Base-by-base conservation (phyloP, 1,140 invertebrate genomes). In the Calephelis nemesis region DNA sequence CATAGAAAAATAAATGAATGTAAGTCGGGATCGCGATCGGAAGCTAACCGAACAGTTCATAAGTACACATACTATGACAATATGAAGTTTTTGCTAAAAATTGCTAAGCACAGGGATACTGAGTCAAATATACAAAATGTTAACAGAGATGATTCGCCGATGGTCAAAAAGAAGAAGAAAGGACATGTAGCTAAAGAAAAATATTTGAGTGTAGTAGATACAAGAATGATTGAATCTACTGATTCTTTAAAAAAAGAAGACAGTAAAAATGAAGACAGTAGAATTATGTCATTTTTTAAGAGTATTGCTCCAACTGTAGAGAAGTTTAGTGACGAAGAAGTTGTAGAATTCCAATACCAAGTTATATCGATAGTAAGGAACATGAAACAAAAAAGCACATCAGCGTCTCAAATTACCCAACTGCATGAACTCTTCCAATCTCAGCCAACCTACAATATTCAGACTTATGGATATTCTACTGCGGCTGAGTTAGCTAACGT, bases 271-370 rank as follows among this genome's bases (percentile, higher is more conserved):
- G n/a, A 50, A 4, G 13, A 50, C 49, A 50, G 49, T 12, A 48
- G 58, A 68, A 68, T 62, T 68, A 65, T 66, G 47, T 70, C 63
- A 65, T 54, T 70, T 70, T 69, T 69, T 60, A 69, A 69, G 47
- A 65, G 62, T 64, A 69, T 69, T 58, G 62, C 62, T 54, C 62
- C 68, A 50, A 60, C 39, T 48, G 52, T 69, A 39, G 52, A 64
- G 15, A 60, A 64, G 50, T 69, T 69, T 50, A 65, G 63, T 65
- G 68, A 69, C 19, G 68, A 69, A 7, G 68, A 69, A 69, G 42
- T 64, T 42, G 62, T 69, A 19, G 68, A 64, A 45, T 64, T 69
- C 15, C 62, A 69, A 62, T 69, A 50, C n/a, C 49, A 50, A 50
- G 12, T n/a, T 68, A 62, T 62, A 42, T 66, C 65, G 40, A 66